A percentile compares a stretch with the other conserved stretches of the same genome.
Conservation (phyloP, 2,888 invertebrate species). For the Miltochrista miniata region DNA sequence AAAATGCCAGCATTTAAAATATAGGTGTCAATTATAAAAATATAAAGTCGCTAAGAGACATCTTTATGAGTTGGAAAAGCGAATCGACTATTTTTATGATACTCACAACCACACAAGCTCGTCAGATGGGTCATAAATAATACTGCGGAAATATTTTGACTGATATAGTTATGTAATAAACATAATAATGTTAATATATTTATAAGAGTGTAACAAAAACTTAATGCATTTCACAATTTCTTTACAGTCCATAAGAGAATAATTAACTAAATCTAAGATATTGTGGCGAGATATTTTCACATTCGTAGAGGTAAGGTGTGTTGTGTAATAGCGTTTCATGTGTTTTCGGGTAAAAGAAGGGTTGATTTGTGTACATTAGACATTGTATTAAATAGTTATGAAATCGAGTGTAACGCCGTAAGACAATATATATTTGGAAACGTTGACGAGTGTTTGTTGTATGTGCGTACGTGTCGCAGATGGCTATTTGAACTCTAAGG, state of each 20-base stretch:
- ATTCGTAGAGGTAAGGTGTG: slow-evolving; percentile 78
- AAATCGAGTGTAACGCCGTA: slow-evolving; percentile 74
- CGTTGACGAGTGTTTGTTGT: slow-evolving; percentile 79
- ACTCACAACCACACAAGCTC: slow-evolving; percentile 27
- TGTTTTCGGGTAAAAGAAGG: slow-evolving; percentile 73
- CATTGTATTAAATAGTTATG: slow-evolving; percentile 76
- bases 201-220: slow-evolving; percentile 79
- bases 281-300: slow-evolving; percentile 81
- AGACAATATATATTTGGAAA: slow-evolving; percentile 81
- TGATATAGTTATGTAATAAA: slow-evolving; percentile 76
- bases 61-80: too few species aligned
- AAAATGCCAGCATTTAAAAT: slow-evolving; percentile 6
- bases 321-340: slow-evolving; percentile 79
- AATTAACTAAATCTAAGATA: slow-evolving; percentile 73
- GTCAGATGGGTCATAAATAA: slow-evolving; percentile 57
- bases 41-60: neutral
- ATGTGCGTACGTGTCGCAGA: slow-evolving; percentile 74
- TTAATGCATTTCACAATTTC: slow-evolving; percentile 83
- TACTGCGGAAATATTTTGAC: slow-evolving; percentile 80
- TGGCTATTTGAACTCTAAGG: slow-evolving; percentile 72
- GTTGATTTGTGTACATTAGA: slow-evolving; percentile 77
- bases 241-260: slow-evolving; percentile 79
- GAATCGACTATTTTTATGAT: too few species aligned
- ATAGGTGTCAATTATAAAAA: slow-evolving; percentile 31
- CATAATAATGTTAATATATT: slow-evolving; percentile 80